These are phyloP conservation scores for Protomyctophum bolini DNA, from an alignment of 2,113 vertebrate species.

Conservation along the genomic window DNA sequence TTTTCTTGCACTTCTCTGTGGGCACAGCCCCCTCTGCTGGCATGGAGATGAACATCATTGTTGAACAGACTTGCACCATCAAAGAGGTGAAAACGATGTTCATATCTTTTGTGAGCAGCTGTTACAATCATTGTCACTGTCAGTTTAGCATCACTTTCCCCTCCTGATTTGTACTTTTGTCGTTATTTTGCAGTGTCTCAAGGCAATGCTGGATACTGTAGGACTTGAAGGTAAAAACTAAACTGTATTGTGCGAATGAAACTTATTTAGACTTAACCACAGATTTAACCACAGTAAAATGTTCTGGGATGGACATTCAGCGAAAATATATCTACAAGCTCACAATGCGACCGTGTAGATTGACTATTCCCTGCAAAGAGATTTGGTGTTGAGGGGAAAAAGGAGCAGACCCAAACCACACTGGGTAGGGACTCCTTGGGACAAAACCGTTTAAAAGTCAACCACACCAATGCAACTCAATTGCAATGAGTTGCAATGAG, in stretches of 20 bases:
- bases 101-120: not conserved
- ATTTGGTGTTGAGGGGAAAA: too few species aligned
- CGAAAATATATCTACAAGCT: not conserved
- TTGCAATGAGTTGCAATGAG: too few species aligned
- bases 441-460: too few species aligned
- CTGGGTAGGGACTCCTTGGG: too few species aligned
- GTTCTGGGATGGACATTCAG: not conserved
- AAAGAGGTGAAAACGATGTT: conserved; percentile 77
- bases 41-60: conserved; percentile 86
- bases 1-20: conserved; percentile 87
- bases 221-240: conserved; percentile 84
- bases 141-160: not conserved
- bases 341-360: too few species aligned
- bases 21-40: conserved; percentile 75
- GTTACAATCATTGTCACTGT: not conserved
- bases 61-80: conserved; percentile 84
- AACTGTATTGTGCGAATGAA: not conserved
- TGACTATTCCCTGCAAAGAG: too few species aligned
- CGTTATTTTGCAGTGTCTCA: conserved; percentile 85
- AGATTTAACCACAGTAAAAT: too few species aligned
- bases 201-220: conserved; percentile 83
- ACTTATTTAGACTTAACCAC: not conserved
- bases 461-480: too few species aligned
- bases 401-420: too few species aligned
- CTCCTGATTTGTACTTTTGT: not conserved